Percentiles rank a stretch among this genome's conserved stretches.
Evolutionary conservation across 2,888 invertebrate genomes (phyloP).

Genomic region (Ennomos quercinarius): DNA sequence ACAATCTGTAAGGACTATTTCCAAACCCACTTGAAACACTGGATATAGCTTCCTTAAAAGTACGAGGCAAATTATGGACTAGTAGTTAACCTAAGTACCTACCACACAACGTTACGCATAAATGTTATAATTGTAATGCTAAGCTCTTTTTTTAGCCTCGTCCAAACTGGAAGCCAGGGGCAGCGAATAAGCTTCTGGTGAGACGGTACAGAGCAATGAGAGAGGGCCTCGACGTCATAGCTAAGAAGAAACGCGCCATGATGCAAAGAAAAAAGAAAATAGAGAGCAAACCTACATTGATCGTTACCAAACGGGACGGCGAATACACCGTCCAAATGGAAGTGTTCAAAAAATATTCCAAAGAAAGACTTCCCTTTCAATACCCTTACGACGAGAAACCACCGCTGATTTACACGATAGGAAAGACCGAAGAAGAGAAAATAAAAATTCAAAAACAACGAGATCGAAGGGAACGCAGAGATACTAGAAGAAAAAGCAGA

Average conservation of each 20-base stretch:
- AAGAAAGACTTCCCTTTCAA: conserved; percentile 70
- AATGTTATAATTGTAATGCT: too few species aligned
- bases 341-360: conserved; percentile 77
- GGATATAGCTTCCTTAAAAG: too few species aligned
- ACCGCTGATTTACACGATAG: conserved; percentile 71
- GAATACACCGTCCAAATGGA: conserved; percentile 79
- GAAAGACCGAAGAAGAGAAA: conserved; percentile 74
- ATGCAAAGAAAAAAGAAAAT: conserved; percentile 73
- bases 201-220: conserved; percentile 67
- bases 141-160: conserved; percentile 58
- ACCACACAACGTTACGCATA: too few species aligned
- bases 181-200: conserved; percentile 69
- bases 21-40: too few species aligned
- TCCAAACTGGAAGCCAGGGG: conserved; percentile 78
- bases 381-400: conserved; percentile 79
- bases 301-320: conserved; percentile 70
- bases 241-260: conserved; percentile 75
- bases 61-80: too few species aligned
- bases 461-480: conserved; percentile 73
- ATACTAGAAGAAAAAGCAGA: conserved; percentile 71
- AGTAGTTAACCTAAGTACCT: too few species aligned
- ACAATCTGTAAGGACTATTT: too few species aligned
- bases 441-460: conserved; percentile 64
- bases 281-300: conserved; percentile 71
- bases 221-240: conserved; percentile 68